Evolutionary conservation across 2,113 vertebrate species (phyloP).

Genomic region (Pseudolaguvia tuberculata): DNA sequence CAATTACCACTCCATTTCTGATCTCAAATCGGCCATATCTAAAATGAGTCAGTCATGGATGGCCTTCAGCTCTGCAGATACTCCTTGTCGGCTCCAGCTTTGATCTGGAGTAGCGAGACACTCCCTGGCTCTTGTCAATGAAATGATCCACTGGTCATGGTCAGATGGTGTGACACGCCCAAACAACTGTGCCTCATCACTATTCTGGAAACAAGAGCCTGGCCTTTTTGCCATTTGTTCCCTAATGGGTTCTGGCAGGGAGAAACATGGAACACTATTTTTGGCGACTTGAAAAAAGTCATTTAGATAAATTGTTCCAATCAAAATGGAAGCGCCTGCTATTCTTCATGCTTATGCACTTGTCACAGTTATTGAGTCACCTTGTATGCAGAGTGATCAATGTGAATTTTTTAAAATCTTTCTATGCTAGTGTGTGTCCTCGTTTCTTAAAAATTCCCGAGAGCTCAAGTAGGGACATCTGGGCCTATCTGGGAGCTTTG

Average conservation of each 20-base stretch:
- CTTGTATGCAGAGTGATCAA: background rate
- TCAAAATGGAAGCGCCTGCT: background rate
- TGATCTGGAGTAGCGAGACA: conserved; percentile 25
- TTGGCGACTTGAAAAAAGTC: background rate
- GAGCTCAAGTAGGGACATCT: conserved; percentile 33
- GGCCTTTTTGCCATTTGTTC: conserved; percentile 18
- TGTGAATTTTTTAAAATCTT: background rate
- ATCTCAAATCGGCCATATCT: conserved; percentile 28
- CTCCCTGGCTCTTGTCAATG: conserved; percentile 27
- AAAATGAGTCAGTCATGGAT: conserved; percentile 18
- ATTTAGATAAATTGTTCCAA: conserved; percentile 6
- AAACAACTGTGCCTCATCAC: conserved; percentile 33
- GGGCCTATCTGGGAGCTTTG: conserved; percentile 35
- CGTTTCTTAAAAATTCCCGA: background rate
- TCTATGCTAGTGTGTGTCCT: conserved; percentile 10
- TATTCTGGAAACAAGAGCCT: conserved; percentile 33
- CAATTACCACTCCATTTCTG: conserved; percentile 4
- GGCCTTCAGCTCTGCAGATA: background rate
- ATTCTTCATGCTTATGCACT: conserved; percentile 2
- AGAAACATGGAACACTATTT: background rate
- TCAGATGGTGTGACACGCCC: conserved; percentile 40
- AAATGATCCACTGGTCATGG: conserved; percentile 31
- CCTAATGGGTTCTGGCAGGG: conserved; percentile 13
- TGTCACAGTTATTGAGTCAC: background rate
- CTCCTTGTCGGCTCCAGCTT: background rate